A percentile compares a stretch with the other conserved stretches of the same genome.
Conservation (phyloP, 2,113 vertebrate genomes). For the Ctenomys sociabilis region DNA sequence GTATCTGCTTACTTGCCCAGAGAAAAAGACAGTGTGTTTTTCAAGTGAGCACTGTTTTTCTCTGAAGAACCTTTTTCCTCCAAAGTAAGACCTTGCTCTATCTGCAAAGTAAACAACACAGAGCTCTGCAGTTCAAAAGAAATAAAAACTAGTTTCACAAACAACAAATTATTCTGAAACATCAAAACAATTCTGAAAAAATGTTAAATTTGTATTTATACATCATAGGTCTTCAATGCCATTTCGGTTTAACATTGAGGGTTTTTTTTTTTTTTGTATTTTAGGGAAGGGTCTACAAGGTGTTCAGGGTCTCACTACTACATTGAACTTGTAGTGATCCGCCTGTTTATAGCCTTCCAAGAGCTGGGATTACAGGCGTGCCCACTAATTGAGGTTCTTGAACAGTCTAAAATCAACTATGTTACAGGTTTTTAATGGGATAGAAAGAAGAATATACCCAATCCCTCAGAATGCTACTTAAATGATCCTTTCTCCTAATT, state of each 20-base stretch:
- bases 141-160: slow-evolving; percentile 39
- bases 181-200: slow-evolving; percentile 55
- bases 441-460: slow-evolving; percentile 39
- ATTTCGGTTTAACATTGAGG: background rate
- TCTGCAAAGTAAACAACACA: slow-evolving; percentile 25
- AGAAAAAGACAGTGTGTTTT: slow-evolving; percentile 22
- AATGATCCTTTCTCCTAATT: slow-evolving; percentile 50
- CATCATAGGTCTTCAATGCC: slow-evolving; percentile 36
- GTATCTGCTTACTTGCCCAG: slow-evolving; percentile 45
- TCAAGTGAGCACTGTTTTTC: slow-evolving; percentile 56
- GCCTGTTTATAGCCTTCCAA: too few species aligned
- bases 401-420: slow-evolving; percentile 51
- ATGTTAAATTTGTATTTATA: background rate
- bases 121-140: slow-evolving; percentile 19
- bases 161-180: background rate
- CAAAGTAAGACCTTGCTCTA: slow-evolving; percentile 10
- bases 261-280: too few species aligned
- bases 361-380: too few species aligned
- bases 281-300: too few species aligned
- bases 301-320: too few species aligned
- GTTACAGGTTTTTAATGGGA: slow-evolving; percentile 42
- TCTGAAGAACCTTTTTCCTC: slow-evolving; percentile 43
- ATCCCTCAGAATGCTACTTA: slow-evolving; percentile 37
- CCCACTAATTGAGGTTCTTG: slow-evolving; percentile 1
- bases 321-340: too few species aligned